These are phyloP conservation scores for Sarcophaga subvicina DNA, from an alignment of 2,888 invertebrate species.

Conservation along the genomic window DNA sequence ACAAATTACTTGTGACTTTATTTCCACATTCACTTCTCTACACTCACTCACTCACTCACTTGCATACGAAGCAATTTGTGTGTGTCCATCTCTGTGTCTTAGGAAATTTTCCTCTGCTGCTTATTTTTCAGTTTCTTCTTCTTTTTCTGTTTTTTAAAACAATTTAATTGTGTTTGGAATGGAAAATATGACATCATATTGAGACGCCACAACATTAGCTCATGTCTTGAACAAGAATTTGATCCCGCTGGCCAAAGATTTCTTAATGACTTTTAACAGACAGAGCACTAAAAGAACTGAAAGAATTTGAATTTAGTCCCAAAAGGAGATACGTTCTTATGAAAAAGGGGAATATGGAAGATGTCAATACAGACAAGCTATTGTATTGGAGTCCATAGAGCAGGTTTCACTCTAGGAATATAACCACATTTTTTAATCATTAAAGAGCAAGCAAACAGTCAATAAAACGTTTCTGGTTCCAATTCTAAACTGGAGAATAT, in stretches of 20 bases:
- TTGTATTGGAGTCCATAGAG: too few species aligned
- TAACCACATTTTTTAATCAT: too few species aligned
- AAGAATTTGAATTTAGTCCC: not conserved
- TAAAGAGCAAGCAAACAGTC: too few species aligned
- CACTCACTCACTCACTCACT: not conserved
- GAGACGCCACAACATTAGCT: constrained; percentile 34
- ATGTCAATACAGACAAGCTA: too few species aligned
- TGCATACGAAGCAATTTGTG: constrained; percentile 14
- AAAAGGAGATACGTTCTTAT: not conserved
- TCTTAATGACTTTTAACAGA: not conserved
- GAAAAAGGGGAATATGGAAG: not conserved
- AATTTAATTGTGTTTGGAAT: constrained; percentile 45
- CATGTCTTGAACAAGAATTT: constrained; percentile 4
- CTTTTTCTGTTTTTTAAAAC: constrained; percentile 31
- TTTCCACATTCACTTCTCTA: constrained; percentile 39
- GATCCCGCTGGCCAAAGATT: not conserved
- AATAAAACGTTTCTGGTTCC: too few species aligned
- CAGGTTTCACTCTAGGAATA: too few species aligned
- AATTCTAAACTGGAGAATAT: too few species aligned
- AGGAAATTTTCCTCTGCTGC: not conserved
- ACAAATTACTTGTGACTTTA: constrained; percentile 46
- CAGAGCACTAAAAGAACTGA: constrained; percentile 13
- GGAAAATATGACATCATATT: constrained; percentile 47
- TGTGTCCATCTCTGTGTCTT: not conserved
- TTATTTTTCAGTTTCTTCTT: constrained; percentile 31